Evolutionary conservation across 2,888 invertebrate species (phyloP).

Genomic region (Orchesellides sinensis): DNA sequence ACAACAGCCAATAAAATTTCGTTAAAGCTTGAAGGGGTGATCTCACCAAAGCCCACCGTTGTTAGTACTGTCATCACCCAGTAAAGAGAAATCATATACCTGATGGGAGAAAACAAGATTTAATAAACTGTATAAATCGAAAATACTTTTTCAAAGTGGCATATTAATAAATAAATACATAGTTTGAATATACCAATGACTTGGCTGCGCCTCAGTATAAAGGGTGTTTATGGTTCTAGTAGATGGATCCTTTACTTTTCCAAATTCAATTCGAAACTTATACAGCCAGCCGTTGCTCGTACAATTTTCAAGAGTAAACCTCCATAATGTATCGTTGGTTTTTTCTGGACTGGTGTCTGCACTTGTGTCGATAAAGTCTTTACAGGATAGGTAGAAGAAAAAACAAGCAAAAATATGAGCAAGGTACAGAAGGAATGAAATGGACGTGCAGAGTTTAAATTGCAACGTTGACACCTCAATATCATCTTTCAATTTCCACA

Average conservation of each 20-base stretch:
- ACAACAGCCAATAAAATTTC: conserved; percentile 58
- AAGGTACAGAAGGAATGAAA: conserved; percentile 63
- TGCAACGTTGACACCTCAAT: conserved; percentile 65
- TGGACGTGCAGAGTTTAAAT: conserved; percentile 67
- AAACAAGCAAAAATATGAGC: conserved; percentile 69
- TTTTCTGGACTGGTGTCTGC: too few relatives aligned
- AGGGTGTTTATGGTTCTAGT: too few relatives aligned
- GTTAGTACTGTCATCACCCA: conserved; percentile 70
- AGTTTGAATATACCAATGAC: conserved; percentile 41
- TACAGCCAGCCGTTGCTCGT: conserved; percentile 23
- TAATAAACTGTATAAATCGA: conserved; percentile 23
- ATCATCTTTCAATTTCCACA: conserved; percentile 44
- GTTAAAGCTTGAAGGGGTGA: conserved; percentile 48
- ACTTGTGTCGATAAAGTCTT: too few relatives aligned
- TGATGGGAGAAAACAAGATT: neutral
- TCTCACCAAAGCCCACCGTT: conserved; percentile 72
- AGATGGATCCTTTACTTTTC: conserved; percentile 7
- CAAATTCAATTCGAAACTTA: conserved; percentile 49
- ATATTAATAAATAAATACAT: neutral
- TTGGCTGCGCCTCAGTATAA: conserved; percentile 31
- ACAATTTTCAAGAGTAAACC: neutral
- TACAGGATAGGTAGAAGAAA: conserved; percentile 45
- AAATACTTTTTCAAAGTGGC: neutral
- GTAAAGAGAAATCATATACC: conserved; percentile 64
- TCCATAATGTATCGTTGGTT: too few relatives aligned